These are phyloP conservation scores for Sarcophaga bullata DNA, from an alignment of 1,140 invertebrate species.

Conservation along the genomic window DNA sequence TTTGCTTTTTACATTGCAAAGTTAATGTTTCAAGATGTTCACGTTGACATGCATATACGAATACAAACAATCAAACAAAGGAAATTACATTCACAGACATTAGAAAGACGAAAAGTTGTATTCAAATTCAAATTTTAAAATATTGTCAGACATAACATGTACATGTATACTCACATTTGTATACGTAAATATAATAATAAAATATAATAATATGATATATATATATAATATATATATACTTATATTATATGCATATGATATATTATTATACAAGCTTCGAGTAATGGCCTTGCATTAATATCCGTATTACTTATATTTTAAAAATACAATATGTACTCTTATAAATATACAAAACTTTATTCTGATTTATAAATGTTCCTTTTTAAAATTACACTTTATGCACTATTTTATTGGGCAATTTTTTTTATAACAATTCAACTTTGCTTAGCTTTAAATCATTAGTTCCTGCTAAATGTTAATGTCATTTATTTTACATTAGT, in stretches of 20 bases:
- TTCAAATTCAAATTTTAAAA: too few relatives aligned
- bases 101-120: too few relatives aligned
- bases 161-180: too few relatives aligned
- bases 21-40: not conserved
- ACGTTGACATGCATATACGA: not conserved
- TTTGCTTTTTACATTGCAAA: not conserved
- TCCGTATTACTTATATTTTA: not conserved
- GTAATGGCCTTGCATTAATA: too few relatives aligned
- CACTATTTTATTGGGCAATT: not conserved
- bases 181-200: too few relatives aligned
- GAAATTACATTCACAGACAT: too few relatives aligned
- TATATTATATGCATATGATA: too few relatives aligned
- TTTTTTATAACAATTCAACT: not conserved
- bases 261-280: too few relatives aligned
- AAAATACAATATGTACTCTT: not conserved
- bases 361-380: not conserved
- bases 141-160: too few relatives aligned
- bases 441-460: not conserved
- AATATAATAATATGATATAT: too few relatives aligned
- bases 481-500: slow-evolving; percentile 6
- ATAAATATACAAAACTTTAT: not conserved
- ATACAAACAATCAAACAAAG: not conserved
- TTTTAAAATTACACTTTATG: not conserved
- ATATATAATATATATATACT: too few relatives aligned
- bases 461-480: not conserved